Evolutionary conservation across 2,113 vertebrate species (phyloP).

Genomic region (Dasyprocta punctata): DNA sequence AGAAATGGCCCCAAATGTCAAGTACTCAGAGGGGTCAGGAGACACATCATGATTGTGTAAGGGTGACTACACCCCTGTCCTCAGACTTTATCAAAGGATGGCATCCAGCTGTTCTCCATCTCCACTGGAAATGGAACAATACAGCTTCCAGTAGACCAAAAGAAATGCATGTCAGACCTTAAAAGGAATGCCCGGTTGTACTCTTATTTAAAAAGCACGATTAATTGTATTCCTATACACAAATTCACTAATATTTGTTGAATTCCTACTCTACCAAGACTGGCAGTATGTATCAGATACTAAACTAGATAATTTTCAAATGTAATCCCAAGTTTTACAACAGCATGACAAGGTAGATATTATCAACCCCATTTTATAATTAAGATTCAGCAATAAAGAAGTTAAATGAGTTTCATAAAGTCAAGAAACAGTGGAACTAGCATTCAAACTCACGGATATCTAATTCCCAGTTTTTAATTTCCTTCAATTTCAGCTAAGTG

Average conservation of each 20-base stretch:
- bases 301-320: not conserved
- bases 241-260: not conserved
- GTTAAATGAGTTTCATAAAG: not conserved
- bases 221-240: not conserved
- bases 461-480: not conserved
- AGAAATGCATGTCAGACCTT: slow-evolving; percentile 42
- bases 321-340: not conserved
- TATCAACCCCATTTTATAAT: not conserved
- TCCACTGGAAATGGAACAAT: slow-evolving; percentile 20
- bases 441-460: not conserved
- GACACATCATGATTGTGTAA: not conserved
- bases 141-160: not conserved
- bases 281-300: not conserved
- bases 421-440: not conserved
- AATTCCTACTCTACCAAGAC: not conserved
- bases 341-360: not conserved
- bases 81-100: slow-evolving; percentile 46
- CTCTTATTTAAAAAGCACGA: not conserved
- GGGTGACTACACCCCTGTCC: not conserved
- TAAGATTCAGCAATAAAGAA: not conserved
- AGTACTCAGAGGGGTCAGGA: not conserved
- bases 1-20: slow-evolving; percentile 59
- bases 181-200: slow-evolving; percentile 50
- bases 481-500: not conserved
- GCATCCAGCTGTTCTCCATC: slow-evolving; percentile 56